Evolutionary conservation across 1,140 invertebrate species (phyloP), one percentile per base, ranked within the genome.

Genomic region (Atta cephalotes): DNA sequence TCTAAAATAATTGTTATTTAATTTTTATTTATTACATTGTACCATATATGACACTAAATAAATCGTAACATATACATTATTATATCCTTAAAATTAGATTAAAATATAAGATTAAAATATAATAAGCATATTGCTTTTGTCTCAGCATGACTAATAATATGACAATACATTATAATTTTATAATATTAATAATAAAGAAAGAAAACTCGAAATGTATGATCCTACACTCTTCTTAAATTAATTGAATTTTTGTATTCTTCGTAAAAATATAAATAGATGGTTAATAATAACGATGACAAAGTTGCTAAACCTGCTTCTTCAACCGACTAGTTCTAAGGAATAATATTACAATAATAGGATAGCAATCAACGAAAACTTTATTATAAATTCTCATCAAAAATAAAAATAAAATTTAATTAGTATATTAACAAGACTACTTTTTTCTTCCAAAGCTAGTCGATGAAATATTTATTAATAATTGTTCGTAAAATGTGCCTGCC

Each of bases 341-440:
- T 62, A 84, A 74, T 62, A 51, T 16, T 9, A 56, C 12, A 58
- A 58, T 62, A 45, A 12, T 56, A 31, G 2, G 14, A 62, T 68
- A 70, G n/a, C 12, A 31, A 51, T 49, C 14, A 58, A 7, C 39
- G 7, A n/a, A 62, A 68, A 65, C 12, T 39, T 68, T 10, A 31
- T 53, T 80, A 71, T 63, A 63, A 51, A 87, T 80, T 70, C 72
- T 63, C 14, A 53, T 49, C 25, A 39, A 81, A 89, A 89, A 78
- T 89, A 39, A 78, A 89, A 77, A 87, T 89, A 87, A 71, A 35
- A 39, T 60, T 63, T 80, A 76, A 88, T 63, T 7, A 49, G 0
- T 25, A 49, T 63, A 63, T 45, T 86, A 68, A 58, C 28, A 45
- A 31, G n/a, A 58, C 39, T 25, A 28, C 51, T 45, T 70, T 53